phyloP scores from a whole-genome alignment of 2,888 invertebrate species.

The Rotaria socialis region DNA sequence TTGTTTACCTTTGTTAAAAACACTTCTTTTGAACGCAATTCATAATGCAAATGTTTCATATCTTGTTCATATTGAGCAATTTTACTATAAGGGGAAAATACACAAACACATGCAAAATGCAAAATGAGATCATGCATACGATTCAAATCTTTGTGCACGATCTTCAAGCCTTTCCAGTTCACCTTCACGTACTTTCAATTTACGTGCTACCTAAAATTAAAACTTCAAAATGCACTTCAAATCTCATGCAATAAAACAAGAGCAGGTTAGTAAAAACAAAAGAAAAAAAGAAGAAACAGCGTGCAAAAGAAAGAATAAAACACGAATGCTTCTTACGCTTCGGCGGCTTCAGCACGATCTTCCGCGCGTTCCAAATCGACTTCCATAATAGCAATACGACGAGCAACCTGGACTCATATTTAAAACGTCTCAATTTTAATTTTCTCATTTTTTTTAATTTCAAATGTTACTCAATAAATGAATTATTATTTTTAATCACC shows the following conservation, averaged over 20 bases:
- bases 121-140: background rate
- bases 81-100: slow-evolving; percentile 1
- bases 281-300: background rate
- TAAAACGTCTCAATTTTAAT: background rate
- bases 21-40: slow-evolving; percentile 31
- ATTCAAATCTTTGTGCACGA: slow-evolving; percentile 48
- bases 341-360: slow-evolving; percentile 52
- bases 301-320: background rate
- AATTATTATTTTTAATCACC: slow-evolving; percentile 49
- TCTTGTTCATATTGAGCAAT: slow-evolving; percentile 24
- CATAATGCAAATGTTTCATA: slow-evolving; percentile 33
- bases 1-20: slow-evolving; percentile 24
- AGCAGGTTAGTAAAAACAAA: background rate
- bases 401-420: slow-evolving; percentile 49
- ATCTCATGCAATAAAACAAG: background rate
- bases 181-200: slow-evolving; percentile 52
- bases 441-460: background rate
- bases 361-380: slow-evolving; percentile 55
- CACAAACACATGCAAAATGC: background rate
- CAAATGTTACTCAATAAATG: background rate
- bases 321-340: slow-evolving; percentile 50
- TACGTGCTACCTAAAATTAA: slow-evolving; percentile 50
- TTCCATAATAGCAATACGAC: slow-evolving; percentile 53
- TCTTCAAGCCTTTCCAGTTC: slow-evolving; percentile 56
- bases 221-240: background rate